Base-by-base conservation (phyloP, 2,888 invertebrate species). In the Rambutsinella grinnellia region DNA sequence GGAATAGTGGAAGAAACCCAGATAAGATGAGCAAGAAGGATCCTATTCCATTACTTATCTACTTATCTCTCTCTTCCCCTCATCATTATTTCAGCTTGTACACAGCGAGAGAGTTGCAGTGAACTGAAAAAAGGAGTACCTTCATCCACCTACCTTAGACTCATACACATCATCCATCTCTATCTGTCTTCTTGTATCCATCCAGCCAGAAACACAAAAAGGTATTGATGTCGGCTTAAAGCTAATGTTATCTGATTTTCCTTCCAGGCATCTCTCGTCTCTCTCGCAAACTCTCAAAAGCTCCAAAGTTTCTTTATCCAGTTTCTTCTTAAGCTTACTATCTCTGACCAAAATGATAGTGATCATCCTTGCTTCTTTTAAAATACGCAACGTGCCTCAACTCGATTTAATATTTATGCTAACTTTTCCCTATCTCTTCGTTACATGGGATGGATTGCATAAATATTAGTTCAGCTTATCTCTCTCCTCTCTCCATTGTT, bases 211-310 rank as follows among this genome's bases (percentile, higher is more conserved):
- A 56, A 23, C 36, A 61, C 62, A 63, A 63, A 51, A 17, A 17
- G 27, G 65, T 71, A 71, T 71, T 71, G 71, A 71, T 71, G 71
- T 71, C 71, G 71, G 71, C 65, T 71, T 71, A 71, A 26, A 65
- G 65, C 62, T 62, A 63, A 65, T 65, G 63, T 58, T 71, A 65
- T 71, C 71, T 65, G 71, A 71, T 71, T 65, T 71, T 65, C 65
- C 71, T 61, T 44, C n/a, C 24, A 62, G 53, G 26, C 26, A 47
- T 61, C 21, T 47, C 21, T 17, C 8, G 13, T 6, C 51, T 10
- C 10, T 5, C 51, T 10, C 2, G 23, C 26, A 10, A 24, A 2
- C 24, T 26, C 2, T 3, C 21, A 3, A 19, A 24, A 3, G 23
- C 6, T 2, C 2, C 2, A 2, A 8, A 3, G 28, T 15, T 2